These are phyloP conservation scores for Triplophysa yarkandensis DNA, from an alignment of 2,797 vertebrate genomes.

Conservation along the genomic window DNA sequence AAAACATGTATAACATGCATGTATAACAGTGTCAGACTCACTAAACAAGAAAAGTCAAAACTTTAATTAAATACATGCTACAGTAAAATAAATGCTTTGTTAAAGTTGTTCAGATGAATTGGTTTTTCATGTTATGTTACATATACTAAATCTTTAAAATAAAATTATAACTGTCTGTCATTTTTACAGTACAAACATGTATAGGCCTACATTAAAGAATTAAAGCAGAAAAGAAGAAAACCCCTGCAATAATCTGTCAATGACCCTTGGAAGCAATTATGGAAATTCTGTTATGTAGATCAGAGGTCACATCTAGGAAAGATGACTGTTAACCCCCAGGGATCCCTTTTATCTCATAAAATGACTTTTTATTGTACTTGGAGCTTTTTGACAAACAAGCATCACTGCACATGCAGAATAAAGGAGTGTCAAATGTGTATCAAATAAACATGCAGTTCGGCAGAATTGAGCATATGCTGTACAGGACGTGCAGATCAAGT, in stretches of 20 bases:
- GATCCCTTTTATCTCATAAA: conserved; percentile 4
- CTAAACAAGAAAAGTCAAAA: neutral
- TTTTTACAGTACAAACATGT: too few species aligned
- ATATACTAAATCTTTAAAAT: too few species aligned
- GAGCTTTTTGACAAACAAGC: neutral
- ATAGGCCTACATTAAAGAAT: too few species aligned
- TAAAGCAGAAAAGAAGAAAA: too few species aligned
- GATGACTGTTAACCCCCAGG: conserved; percentile 6
- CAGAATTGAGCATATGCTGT: neutral
- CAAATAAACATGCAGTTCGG: neutral
- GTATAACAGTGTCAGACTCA: neutral
- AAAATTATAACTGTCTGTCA: too few species aligned
- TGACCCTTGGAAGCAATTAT: neutral
- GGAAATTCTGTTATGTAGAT: neutral
- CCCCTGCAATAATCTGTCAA: conserved; percentile 1
- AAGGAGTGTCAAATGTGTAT: neutral
- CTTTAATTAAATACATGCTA: too few species aligned
- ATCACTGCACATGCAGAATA: neutral
- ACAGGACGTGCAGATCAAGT: neutral
- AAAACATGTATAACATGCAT: too few species aligned
- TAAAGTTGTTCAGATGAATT: too few species aligned
- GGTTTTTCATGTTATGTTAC: too few species aligned
- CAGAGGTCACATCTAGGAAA: conserved; percentile 19
- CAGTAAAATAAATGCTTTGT: too few species aligned
- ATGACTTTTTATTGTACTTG: neutral